Evolutionary conservation across 2,888 invertebrate species (phyloP).

Genomic region (Mylabris sibirica): DNA sequence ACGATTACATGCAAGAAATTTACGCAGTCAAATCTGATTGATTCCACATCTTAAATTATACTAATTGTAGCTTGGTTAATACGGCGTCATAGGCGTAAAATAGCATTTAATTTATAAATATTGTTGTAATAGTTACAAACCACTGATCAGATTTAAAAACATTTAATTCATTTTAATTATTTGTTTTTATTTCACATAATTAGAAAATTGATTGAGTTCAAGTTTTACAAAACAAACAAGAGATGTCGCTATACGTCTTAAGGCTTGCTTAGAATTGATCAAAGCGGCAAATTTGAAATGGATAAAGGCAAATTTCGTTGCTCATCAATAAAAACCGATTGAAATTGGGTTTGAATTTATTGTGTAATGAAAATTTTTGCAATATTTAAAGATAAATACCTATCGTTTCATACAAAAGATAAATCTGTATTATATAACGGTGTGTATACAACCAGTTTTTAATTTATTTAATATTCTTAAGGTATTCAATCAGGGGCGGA

Average conservation of each 20-base stretch:
- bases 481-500: too few species aligned
- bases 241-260: not conserved
- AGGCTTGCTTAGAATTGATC: not conserved
- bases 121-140: too few species aligned
- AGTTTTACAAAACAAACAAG: not conserved
- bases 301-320: not conserved
- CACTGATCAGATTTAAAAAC: too few species aligned
- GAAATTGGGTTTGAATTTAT: not conserved
- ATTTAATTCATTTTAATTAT: too few species aligned
- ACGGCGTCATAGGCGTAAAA: not conserved
- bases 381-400: not conserved
- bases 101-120: not conserved
- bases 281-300: not conserved
- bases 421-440: not conserved
- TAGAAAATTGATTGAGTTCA: not conserved
- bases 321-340: too few species aligned
- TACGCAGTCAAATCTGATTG: not conserved
- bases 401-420: not conserved
- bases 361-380: not conserved
- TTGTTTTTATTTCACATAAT: too few species aligned
- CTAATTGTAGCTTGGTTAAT: not conserved
- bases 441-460: slow-evolving; percentile 1
- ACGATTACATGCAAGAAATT: not conserved
- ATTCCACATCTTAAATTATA: not conserved
- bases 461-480: slow-evolving; percentile 5